These are phyloP conservation scores for Chironomus striatipennis DNA, from an alignment of 1,140 invertebrate species.

Conservation along the genomic window DNA sequence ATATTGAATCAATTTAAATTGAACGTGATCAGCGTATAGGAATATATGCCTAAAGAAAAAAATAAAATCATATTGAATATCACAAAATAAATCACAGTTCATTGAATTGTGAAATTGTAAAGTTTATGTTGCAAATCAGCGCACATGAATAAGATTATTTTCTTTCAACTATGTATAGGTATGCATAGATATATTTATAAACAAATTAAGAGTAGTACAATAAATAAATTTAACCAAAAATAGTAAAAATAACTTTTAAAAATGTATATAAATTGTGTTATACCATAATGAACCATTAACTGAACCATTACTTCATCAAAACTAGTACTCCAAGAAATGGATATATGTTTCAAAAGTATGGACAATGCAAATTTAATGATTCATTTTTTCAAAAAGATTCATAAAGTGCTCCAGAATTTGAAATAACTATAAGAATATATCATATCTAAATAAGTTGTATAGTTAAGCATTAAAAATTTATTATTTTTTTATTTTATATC, in stretches of 20 bases:
- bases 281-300: background rate
- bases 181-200: background rate
- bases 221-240: too few relatives aligned
- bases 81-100: background rate
- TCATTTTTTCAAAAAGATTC: background rate
- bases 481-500: too few relatives aligned
- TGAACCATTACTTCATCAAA: background rate
- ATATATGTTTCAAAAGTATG: too few relatives aligned
- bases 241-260: too few relatives aligned
- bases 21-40: background rate
- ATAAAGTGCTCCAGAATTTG: too few relatives aligned
- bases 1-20: background rate
- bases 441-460: too few relatives aligned
- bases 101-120: conserved; percentile 4
- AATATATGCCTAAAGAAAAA: background rate
- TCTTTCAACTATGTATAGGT: background rate
- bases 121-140: conserved; percentile 12
- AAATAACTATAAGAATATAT: too few relatives aligned
- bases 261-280: background rate
- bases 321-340: too few relatives aligned
- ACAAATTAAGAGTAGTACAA: background rate
- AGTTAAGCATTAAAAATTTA: too few relatives aligned
- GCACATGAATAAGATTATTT: background rate
- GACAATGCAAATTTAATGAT: background rate
- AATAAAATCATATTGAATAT: too few relatives aligned